A percentile compares a stretch with the other conserved stretches of the same genome.
Conservation (phyloP, 2,888 invertebrate genomes). For the Pteria penguin region DNA sequence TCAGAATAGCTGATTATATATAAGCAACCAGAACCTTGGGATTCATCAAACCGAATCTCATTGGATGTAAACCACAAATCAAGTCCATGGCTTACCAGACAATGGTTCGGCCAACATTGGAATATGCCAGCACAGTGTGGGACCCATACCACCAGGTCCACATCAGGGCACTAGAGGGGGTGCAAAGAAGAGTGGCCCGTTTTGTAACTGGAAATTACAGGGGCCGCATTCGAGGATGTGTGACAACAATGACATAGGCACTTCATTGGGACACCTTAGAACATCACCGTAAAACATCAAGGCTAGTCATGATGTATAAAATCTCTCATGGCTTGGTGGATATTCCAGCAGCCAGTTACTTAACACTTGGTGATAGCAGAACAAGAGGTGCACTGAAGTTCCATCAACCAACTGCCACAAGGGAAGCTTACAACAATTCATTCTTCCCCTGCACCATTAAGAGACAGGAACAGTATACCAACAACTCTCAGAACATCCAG, state of each 20-base stretch:
- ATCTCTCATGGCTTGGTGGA: constrained; percentile 10
- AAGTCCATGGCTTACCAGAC: too few relatives aligned
- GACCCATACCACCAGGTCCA: constrained; percentile 19
- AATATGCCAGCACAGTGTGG: too few relatives aligned
- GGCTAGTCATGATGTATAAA: constrained; percentile 17
- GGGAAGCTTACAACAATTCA: neutral
- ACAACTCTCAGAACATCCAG: neutral
- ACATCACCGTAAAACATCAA: constrained; percentile 13
- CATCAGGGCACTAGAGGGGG: neutral
- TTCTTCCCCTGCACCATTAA: constrained; percentile 30
- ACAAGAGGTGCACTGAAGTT: constrained; percentile 7
- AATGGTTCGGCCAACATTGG: too few relatives aligned
- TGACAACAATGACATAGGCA: constrained; percentile 10
- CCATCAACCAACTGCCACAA: neutral
- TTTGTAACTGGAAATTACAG: constrained; percentile 15
- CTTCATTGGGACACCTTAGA: constrained; percentile 6
- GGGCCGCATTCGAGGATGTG: neutral
- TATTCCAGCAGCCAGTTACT: constrained; percentile 4
- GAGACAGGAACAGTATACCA: constrained; percentile 31
- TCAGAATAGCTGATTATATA: too few relatives aligned
- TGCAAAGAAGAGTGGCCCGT: constrained; percentile 8
- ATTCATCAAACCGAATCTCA: too few relatives aligned
- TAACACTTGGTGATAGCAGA: constrained; percentile 9
- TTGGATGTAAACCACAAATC: too few relatives aligned
- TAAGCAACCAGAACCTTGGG: too few relatives aligned